phyloP scores from a whole-genome alignment of 2,113 vertebrate genomes.

The Chaetops frenatus region DNA sequence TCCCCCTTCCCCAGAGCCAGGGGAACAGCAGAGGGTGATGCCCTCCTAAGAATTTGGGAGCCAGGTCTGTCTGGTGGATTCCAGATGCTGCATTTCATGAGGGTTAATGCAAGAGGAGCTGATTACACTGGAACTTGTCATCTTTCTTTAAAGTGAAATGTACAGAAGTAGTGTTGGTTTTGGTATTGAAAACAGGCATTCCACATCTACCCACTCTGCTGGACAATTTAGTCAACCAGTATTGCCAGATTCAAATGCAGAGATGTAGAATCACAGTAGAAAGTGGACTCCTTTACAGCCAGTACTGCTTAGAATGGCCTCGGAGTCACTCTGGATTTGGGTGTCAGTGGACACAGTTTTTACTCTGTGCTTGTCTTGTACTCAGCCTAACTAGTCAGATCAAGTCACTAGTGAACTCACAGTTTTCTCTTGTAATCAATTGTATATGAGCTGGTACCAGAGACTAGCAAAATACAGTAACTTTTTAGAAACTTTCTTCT shows the following conservation, averaged over 20 bases:
- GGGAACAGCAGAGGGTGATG: neutral
- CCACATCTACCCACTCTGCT: neutral
- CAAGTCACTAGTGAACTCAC: neutral
- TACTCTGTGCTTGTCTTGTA: neutral
- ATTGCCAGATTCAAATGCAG: neutral
- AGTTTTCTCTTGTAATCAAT: neutral
- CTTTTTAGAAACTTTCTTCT: neutral
- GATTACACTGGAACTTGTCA: neutral
- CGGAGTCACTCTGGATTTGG: neutral
- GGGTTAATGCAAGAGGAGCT: neutral
- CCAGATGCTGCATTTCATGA: neutral
- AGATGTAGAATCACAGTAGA: neutral
- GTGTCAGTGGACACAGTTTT: neutral
- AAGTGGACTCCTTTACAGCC: neutral
- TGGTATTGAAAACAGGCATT: neutral
- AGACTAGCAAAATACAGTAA: neutral
- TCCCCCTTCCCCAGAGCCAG: fast-evolving
- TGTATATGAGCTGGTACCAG: neutral
- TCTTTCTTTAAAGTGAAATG: neutral
- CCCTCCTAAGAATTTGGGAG: neutral
- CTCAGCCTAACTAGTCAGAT: neutral
- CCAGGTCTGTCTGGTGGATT: neutral
- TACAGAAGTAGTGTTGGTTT: neutral
- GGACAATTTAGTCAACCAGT: neutral
- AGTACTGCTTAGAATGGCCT: neutral